These are phyloP conservation scores for Agelaius tricolor DNA, from an alignment of 2,113 vertebrate species.

Conservation along the genomic window DNA sequence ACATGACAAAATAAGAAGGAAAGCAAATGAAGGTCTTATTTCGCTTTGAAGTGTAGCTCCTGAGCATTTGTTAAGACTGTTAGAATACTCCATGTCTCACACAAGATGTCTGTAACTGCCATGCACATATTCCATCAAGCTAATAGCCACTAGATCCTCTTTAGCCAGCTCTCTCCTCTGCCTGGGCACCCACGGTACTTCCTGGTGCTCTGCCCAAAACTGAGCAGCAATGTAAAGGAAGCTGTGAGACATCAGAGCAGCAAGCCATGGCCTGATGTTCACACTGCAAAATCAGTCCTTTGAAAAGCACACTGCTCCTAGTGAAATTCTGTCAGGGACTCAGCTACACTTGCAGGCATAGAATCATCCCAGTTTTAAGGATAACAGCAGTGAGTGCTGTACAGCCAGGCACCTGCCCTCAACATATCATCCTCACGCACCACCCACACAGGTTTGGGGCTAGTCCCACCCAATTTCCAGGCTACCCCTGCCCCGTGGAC, in stretches of 20 bases:
- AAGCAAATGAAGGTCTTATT: background rate
- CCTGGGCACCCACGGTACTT: background rate
- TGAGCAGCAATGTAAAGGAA: background rate
- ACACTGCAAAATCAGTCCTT: background rate
- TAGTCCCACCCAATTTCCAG: background rate
- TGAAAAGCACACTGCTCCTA: background rate
- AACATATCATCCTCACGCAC: background rate
- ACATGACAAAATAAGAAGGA: background rate
- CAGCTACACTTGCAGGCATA: background rate
- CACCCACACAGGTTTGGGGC: background rate
- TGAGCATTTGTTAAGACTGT: background rate
- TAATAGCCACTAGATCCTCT: background rate
- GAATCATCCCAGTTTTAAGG: background rate
- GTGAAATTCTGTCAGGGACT: background rate
- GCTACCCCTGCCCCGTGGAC: fast-evolving
- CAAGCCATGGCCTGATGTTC: background rate
- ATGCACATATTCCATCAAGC: background rate
- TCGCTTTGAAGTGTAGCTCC: background rate
- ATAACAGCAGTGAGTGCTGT: background rate
- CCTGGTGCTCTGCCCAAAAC: background rate
- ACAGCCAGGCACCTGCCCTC: background rate
- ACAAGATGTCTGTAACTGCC: background rate
- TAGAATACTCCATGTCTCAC: background rate
- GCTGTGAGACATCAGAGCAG: background rate
- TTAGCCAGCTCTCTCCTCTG: background rate